These are phyloP conservation scores for Drosophila paucipuncta DNA, from an alignment of 2,888 invertebrate genomes.

Conservation along the genomic window DNA sequence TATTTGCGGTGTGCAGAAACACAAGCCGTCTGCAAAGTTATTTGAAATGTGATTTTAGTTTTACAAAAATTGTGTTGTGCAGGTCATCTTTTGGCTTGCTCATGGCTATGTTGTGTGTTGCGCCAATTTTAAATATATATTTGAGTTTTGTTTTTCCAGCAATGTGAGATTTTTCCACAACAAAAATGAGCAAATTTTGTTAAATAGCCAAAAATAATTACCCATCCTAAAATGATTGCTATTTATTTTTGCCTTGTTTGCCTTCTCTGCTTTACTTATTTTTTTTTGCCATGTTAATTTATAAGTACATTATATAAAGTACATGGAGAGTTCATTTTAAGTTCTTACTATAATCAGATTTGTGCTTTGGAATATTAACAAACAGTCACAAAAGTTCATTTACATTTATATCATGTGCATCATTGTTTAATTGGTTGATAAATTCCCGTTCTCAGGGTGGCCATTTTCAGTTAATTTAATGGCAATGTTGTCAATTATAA, in stretches of 20 bases:
- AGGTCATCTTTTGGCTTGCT: background rate
- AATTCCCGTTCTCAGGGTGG: background rate
- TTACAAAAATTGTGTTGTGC: background rate
- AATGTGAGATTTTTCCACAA: background rate
- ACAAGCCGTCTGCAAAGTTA: background rate
- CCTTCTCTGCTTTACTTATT: background rate
- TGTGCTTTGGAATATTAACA: constrained; percentile 8
- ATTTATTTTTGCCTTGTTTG: background rate
- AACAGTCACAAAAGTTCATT: background rate
- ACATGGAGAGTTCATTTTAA: background rate
- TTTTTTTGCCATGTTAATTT: background rate
- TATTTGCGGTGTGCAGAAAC: background rate
- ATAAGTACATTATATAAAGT: constrained; percentile 5
- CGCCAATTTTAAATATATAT: background rate
- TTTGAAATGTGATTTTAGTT: background rate
- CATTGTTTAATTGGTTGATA: background rate
- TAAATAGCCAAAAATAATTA: background rate
- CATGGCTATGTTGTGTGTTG: too few relatives aligned
- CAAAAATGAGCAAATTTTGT: background rate
- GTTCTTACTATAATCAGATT: constrained; percentile 12
- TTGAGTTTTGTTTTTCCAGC: background rate
- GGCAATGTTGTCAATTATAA: constrained; percentile 4
- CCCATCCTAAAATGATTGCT: too few relatives aligned
- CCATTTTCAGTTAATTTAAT: constrained; percentile 12
- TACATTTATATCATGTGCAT: background rate